Evolutionary conservation across 2,797 vertebrate genomes (phyloP), one percentile per base, ranked within the genome.

Genomic region (Pygocentrus nattereri): DNA sequence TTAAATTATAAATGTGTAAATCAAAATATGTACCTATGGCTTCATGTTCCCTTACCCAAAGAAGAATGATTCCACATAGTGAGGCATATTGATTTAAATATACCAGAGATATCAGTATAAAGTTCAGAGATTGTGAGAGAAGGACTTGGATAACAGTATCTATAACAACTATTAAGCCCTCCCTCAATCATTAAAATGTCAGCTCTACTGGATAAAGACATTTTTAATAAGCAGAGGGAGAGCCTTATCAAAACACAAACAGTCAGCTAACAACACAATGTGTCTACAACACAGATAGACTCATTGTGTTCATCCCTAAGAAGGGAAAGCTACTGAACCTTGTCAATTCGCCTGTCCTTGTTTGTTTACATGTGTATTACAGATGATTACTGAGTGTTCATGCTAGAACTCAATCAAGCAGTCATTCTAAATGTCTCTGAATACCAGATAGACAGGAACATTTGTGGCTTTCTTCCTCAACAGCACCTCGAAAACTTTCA

Each of bases 361-460:
- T 90, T 89, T 88, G 82, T 82, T 85, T 76, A 89, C 67, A 78
- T 83, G 83, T 76, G 90, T 85, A 87, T 69, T 62, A 50, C 76
- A 38, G 79, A 82, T 74, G 85, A 79, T 68, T 85, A 88, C 88
- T 85, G 86, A 90, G 71, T 49, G 16, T 62, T 78, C 54, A 87
- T n/a, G 84, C 86, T 88, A 87, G 90, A 89, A 92, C 87, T 89
- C 82, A 89, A 81, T 73, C 79, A 69, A 81, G 76, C 70, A 74
- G 77, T 69, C 64, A 69, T 67, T 81, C 70, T 34, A 67, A 76
- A 79, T 79, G 34, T 31, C 74, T 85, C 59, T 71, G 62, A 83
- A 86, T 84, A 82, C 82, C 77, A 86, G 76, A 86, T 83, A 82
- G 79, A 82, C 67, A 80, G 73, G 67, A 88, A 82, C 74, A 59